Conservation (phyloP, 2,888 invertebrate species). For the Erebia epiphron region DNA sequence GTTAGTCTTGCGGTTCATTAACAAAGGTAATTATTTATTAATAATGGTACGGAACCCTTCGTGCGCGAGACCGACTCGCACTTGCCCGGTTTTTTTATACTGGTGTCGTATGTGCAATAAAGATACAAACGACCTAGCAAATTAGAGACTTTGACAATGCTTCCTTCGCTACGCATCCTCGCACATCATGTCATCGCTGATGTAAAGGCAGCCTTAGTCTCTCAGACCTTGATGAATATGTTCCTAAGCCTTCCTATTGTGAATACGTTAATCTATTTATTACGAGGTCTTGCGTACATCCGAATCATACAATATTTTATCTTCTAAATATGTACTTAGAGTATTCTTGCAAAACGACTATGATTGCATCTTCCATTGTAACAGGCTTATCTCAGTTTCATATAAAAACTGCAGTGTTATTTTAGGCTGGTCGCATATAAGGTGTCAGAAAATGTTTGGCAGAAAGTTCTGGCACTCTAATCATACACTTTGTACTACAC, state of each 20-base stretch:
- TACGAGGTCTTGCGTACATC: background rate
- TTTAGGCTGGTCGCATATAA: background rate
- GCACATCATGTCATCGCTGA: background rate
- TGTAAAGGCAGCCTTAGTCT: background rate
- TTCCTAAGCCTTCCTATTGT: background rate
- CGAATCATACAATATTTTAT: slow-evolving; percentile 2
- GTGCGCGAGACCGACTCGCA: too few species aligned
- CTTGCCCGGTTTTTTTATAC: too few species aligned
- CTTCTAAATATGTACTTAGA: background rate
- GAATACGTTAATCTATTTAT: background rate
- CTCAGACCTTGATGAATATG: background rate
- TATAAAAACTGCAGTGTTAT: background rate
- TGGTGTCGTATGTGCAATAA: too few species aligned
- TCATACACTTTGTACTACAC: too few species aligned
- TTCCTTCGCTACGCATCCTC: background rate
- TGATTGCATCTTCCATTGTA: slow-evolving; percentile 3
- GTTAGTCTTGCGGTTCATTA: too few species aligned
- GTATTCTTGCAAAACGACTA: background rate
- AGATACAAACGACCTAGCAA: background rate
- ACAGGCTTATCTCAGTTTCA: background rate
- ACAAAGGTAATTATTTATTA: too few species aligned
- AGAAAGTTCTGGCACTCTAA: too few species aligned
- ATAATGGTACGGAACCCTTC: too few species aligned
- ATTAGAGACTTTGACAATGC: background rate
- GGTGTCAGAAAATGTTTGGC: too few species aligned